Percentiles rank a stretch among this genome's conserved stretches.
Evolutionary conservation across 1,140 invertebrate species (phyloP).

Genomic region (Lasioglossum baleicum): DNA sequence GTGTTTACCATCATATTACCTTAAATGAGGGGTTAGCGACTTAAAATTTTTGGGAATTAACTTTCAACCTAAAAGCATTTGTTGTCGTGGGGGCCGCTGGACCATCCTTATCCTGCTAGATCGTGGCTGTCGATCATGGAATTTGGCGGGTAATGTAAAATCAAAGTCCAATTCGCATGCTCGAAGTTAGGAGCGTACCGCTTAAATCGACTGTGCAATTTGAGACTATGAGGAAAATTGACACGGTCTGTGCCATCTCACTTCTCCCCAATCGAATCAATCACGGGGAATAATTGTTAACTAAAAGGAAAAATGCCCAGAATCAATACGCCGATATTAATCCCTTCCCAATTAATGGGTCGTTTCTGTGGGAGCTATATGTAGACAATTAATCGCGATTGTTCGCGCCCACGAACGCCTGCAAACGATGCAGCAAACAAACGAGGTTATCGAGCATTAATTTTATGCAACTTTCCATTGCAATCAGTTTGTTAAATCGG

Average conservation of each 20-base stretch:
- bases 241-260: background rate
- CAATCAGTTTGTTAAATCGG: conserved; percentile 32
- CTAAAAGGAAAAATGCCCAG: background rate
- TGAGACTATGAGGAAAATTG: background rate
- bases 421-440: background rate
- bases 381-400: background rate
- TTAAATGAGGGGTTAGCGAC: no score
- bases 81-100: no score
- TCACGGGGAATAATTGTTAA: background rate
- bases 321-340: background rate
- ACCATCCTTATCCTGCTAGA: no score
- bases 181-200: background rate
- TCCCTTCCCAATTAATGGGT: background rate
- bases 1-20: no score
- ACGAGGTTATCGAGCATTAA: conserved; percentile 5
- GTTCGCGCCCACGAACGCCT: background rate
- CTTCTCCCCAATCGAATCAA: background rate
- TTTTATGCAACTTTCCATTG: background rate
- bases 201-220: background rate
- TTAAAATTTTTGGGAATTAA: no score
- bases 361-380: background rate
- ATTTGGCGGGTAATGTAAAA: background rate
- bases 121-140: background rate
- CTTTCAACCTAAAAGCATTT: no score
- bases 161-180: background rate